These are phyloP conservation scores for Tenebrio molitor DNA, from an alignment of 1,140 invertebrate species.

Conservation along the genomic window DNA sequence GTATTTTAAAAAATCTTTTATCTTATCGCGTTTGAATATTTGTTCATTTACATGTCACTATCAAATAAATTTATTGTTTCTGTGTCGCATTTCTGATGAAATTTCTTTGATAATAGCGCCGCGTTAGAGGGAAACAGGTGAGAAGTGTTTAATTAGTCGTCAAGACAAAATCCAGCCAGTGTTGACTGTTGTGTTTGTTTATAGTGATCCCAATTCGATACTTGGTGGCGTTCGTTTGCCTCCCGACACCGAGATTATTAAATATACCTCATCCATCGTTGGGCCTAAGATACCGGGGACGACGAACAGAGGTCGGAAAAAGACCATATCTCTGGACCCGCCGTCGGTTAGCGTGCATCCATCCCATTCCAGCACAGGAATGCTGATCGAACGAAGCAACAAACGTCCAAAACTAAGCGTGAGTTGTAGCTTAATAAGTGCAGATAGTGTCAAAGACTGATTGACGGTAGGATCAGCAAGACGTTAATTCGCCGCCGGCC, in stretches of 20 bases:
- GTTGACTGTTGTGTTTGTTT: conserved; percentile 50
- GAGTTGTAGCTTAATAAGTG: conserved; percentile 35
- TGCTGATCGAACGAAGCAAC: conserved; percentile 68
- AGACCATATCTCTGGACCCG: conserved; percentile 87
- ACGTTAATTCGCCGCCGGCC: conserved; percentile 54
- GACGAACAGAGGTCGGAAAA: conserved; percentile 86
- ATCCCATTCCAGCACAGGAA: conserved; percentile 64
- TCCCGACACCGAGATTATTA: conserved; percentile 91
- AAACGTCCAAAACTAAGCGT: conserved; percentile 68
- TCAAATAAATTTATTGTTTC: conserved; percentile 10
- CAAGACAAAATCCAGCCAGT: neutral
- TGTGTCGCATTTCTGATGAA: conserved; percentile 29
- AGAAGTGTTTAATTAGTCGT: conserved; percentile 52
- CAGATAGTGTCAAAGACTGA: conserved; percentile 6
- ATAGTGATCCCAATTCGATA: conserved; percentile 82
- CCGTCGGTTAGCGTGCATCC: conserved; percentile 79
- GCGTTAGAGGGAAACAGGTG: conserved; percentile 74
- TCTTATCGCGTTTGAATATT: conserved; percentile 43
- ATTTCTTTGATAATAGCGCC: conserved; percentile 66
- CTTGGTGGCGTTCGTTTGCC: conserved; percentile 84
- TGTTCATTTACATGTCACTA: conserved; percentile 37
- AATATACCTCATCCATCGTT: conserved; percentile 87
- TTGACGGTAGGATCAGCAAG: conserved; percentile 54
- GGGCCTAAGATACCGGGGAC: conserved; percentile 86
- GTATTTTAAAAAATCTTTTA: conserved; percentile 28